Base-by-base conservation (phyloP, 2,113 vertebrate genomes). In the Climacteris rufus region DNA sequence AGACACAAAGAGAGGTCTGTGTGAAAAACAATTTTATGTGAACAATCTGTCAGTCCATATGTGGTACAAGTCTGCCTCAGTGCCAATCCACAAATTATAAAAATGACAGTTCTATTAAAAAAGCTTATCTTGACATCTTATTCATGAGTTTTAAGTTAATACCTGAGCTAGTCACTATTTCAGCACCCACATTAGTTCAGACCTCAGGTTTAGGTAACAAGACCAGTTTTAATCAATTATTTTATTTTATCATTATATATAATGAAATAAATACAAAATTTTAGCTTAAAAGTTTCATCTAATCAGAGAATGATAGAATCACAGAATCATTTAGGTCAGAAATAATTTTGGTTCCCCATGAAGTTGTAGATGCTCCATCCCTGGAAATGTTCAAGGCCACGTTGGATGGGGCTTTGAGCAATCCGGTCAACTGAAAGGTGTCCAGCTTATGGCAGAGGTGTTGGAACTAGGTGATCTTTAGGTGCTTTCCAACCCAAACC, bases 11-110 rank as follows among this genome's bases (percentile, higher is more conserved):
- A 71, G 23, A 66, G 3, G 11, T 56, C 31, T 61, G 21, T 54
- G 25, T 25, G 37, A 22, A 49, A 49, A 60, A 71, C 1, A 4
- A 60, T 5, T 17, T 5, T 37, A 27, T 1, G 0, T 28, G 25
- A 60, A 21, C 1, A 4, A n/a, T 42, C 31, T 1, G 0, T 23
- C 31, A 47, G 22, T 30, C 27, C 3, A 0, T 25, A 24, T 49
- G 27, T 54, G 13, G 10, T 52, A 23, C 40, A 61, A 11, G 37
- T 30, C 31, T 50, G 27, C n/a, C 39, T 66, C 50, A 52, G 7
- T 60, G 84, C 1, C 54, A 77, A 39, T 5, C 6, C 57, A 69
- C 5, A 83, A 35, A 66, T 42, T 35, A 61, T 30, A 52, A 83
- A 65, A 64, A 64, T 21, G 8, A 50, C 15, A 65, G 18, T 56